Evolutionary conservation across 2,797 vertebrate species (phyloP).

Genomic region (Salarias fasciatus): DNA sequence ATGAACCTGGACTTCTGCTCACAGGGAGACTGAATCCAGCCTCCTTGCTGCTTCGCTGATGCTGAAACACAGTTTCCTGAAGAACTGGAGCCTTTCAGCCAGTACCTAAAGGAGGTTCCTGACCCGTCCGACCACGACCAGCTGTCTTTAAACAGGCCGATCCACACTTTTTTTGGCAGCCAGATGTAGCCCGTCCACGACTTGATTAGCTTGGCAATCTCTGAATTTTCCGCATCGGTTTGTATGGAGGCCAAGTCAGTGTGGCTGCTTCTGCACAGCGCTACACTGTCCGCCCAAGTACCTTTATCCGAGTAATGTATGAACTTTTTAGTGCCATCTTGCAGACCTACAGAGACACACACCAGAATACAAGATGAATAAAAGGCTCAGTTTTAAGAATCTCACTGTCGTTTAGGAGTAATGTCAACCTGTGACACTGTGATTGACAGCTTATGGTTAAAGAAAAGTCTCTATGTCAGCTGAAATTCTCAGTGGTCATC

Average conservation of each 20-base stretch:
- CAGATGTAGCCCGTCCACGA: too few relatives aligned
- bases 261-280: constrained; percentile 33
- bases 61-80: background rate
- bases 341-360: constrained; percentile 2
- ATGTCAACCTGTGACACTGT: too few relatives aligned
- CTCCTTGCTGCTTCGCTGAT: background rate
- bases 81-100: background rate
- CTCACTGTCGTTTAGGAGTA: too few relatives aligned
- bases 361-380: too few relatives aligned
- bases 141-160: constrained; percentile 44
- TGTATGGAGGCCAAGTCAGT: constrained; percentile 11
- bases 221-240: background rate
- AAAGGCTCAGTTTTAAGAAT: too few relatives aligned
- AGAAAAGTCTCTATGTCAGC: too few relatives aligned
- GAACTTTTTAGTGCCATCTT: background rate
- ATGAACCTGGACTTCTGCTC: constrained; percentile 4
- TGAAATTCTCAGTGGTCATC: too few relatives aligned
- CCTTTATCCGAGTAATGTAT: rapidly evolving
- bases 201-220: background rate
- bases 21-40: constrained; percentile 8
- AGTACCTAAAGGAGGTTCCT: constrained; percentile 44
- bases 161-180: background rate
- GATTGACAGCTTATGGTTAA: too few relatives aligned
- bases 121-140: constrained; percentile 51
- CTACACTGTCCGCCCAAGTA: background rate